A percentile compares a stretch with the other conserved stretches of the same genome.
Evolutionary conservation across 2,797 vertebrate genomes (phyloP).

Genomic region (Molossus alvarezi): DNA sequence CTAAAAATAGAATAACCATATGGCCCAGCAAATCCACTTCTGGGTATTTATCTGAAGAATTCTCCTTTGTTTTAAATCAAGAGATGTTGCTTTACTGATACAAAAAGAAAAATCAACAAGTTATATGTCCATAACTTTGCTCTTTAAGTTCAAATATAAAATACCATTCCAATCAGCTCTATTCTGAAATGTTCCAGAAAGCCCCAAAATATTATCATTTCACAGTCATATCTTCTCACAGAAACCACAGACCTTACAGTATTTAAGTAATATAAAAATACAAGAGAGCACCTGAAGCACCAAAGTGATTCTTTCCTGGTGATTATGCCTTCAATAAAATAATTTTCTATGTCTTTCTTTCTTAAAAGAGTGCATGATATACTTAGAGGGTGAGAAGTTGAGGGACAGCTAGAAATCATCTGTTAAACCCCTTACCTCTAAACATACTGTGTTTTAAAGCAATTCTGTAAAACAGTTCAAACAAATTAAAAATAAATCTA

Average conservation of each 20-base stretch:
- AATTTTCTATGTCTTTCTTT: constrained; percentile 66
- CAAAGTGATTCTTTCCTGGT: constrained; percentile 36
- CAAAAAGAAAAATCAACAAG: constrained; percentile 38
- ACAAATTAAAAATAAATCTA: constrained; percentile 56
- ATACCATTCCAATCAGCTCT: constrained; percentile 43
- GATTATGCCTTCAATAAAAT: constrained; percentile 47
- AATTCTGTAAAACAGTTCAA: constrained; percentile 3
- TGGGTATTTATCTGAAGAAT: neutral
- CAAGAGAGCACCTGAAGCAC: neutral
- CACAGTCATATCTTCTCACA: constrained; percentile 11
- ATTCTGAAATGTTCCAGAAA: constrained; percentile 34
- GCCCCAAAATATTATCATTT: constrained; percentile 15
- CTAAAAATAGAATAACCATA: neutral
- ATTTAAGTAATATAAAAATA: constrained; percentile 34
- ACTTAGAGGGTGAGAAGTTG: neutral
- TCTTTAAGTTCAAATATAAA: constrained; percentile 44
- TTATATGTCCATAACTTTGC: neutral
- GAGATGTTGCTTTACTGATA: neutral
- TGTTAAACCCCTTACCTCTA: constrained; percentile 26
- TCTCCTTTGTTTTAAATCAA: constrained; percentile 40
- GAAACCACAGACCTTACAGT: neutral
- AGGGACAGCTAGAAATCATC: neutral
- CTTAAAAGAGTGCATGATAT: constrained; percentile 5
- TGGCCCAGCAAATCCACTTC: neutral
- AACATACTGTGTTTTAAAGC: constrained; percentile 19